phyloP scores from a whole-genome alignment of 2,888 invertebrate species.

The Parnassius mnemosyne region DNA sequence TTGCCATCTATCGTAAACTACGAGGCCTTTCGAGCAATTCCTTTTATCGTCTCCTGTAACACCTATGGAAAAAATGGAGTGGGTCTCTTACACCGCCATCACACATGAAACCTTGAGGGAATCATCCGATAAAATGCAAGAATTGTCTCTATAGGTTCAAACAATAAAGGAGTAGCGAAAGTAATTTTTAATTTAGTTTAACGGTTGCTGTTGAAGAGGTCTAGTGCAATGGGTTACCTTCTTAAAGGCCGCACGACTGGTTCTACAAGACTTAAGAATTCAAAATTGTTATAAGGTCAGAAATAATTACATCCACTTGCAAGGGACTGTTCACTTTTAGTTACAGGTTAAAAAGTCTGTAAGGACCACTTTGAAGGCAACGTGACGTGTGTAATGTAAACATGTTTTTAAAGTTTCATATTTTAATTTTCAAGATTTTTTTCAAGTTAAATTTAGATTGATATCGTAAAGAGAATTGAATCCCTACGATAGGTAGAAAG shows the following conservation, averaged over 20 bases:
- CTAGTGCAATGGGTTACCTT: slow-evolving; percentile 45
- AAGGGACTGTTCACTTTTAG: slow-evolving; percentile 7
- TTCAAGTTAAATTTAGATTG: too few relatives aligned
- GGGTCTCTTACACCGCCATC: too few relatives aligned
- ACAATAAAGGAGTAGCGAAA: not conserved
- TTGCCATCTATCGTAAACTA: too few relatives aligned
- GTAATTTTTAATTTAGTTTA: not conserved
- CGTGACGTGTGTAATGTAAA: too few relatives aligned
- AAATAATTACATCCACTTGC: slow-evolving; percentile 50
- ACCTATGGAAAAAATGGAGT: too few relatives aligned
- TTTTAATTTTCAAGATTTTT: too few relatives aligned
- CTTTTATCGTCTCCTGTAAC: too few relatives aligned
- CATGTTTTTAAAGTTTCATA: too few relatives aligned
- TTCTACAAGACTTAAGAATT: slow-evolving; percentile 44
- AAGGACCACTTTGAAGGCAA: not conserved
- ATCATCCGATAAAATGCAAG: not conserved
- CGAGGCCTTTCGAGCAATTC: too few relatives aligned
- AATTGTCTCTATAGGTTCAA: not conserved
- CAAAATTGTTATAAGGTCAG: slow-evolving; percentile 51
- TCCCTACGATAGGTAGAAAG: too few relatives aligned
- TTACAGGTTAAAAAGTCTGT: not conserved
- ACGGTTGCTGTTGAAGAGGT: not conserved
- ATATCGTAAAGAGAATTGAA: too few relatives aligned
- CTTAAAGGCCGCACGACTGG: slow-evolving; percentile 50
- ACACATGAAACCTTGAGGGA: not conserved